Conservation (phyloP, 2,113 vertebrate genomes). For the Pangasianodon hypophthalmus region DNA sequence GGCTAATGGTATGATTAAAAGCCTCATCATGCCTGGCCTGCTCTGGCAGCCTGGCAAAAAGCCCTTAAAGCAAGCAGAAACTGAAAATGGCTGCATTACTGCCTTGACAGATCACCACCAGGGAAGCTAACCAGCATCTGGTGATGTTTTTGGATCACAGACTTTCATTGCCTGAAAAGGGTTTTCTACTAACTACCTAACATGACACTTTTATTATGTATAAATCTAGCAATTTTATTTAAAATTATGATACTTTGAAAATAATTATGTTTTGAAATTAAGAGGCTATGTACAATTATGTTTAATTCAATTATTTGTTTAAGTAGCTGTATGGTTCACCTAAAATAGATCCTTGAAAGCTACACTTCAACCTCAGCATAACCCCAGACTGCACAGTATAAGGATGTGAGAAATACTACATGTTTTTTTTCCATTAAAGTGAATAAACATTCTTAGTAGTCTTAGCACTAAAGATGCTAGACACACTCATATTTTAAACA, state of each 20-base stretch:
- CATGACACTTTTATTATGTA: neutral
- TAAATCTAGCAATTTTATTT: neutral
- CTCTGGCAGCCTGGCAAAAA: neutral
- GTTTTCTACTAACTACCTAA: neutral
- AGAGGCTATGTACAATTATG: neutral
- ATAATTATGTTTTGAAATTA: neutral
- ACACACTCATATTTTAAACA: neutral
- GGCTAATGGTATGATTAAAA: conserved; percentile 1
- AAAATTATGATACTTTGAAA: neutral
- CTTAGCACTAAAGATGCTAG: neutral
- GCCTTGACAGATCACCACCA: neutral
- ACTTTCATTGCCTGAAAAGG: neutral
- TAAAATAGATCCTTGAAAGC: neutral
- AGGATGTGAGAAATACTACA: neutral
- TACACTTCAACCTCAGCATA: neutral
- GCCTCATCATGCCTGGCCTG: neutral
- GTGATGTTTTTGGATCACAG: neutral
- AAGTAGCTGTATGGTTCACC: neutral
- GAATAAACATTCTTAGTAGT: neutral
- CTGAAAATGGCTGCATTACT: neutral
- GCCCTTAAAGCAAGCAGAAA: neutral
- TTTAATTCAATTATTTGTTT: neutral
- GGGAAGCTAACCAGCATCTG: neutral
- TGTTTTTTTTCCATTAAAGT: neutral
- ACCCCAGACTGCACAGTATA: neutral